Base-by-base conservation (phyloP, 2,888 invertebrate species). In the Hydraecia micacea region DNA sequence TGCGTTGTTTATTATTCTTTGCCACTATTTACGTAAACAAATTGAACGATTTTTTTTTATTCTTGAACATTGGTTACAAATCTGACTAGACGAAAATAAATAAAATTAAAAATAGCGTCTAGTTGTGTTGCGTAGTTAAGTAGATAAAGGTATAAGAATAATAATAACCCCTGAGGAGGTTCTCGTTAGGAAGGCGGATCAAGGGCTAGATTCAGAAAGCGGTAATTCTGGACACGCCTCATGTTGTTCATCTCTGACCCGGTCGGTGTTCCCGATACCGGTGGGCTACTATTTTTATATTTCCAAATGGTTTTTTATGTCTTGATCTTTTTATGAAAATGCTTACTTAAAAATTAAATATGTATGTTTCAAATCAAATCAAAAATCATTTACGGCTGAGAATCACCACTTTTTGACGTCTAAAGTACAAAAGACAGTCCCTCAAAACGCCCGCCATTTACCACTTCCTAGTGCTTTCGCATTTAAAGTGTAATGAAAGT, bases 1-100 rank as follows among this genome's bases (percentile, higher is more conserved):
- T 60, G 15, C 13, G 4, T 28, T 81, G 73, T 75, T 32, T 82
- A 67, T 77, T 85, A 60, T 75, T 81, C 63, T 70, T 70, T 7
- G 28, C 42, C 18, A 52, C 18, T 58, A 68, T 81, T 70, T 62
- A 73, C 18, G 32, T 67, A 71, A 77, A 82, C 74, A 70, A 6
- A 73, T 55, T 39, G 21, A 32, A 52, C 0, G 18, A 6, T 42
- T 72, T 63, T 46, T 58, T 46, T 58, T 73, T 39, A 25, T 68
- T 72, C n/a, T 49, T 13, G 0, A 42, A 68, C 60, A 60, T 68
- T 65, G 49, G 42, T 58, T 79, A 60, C 2, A 36, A 49, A 62
- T 68, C 4, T 4, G 36, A 8, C 36, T 62, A 32, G 15, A 52
- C 7, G 4, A 60, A 36, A 72, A 63, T 42, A 78, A 79, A 62